A percentile compares a stretch with the other conserved stretches of the same genome.
These are phyloP conservation scores for Aphrophora alni DNA, from an alignment of 2,888 invertebrate species.

Conservation along the genomic window DNA sequence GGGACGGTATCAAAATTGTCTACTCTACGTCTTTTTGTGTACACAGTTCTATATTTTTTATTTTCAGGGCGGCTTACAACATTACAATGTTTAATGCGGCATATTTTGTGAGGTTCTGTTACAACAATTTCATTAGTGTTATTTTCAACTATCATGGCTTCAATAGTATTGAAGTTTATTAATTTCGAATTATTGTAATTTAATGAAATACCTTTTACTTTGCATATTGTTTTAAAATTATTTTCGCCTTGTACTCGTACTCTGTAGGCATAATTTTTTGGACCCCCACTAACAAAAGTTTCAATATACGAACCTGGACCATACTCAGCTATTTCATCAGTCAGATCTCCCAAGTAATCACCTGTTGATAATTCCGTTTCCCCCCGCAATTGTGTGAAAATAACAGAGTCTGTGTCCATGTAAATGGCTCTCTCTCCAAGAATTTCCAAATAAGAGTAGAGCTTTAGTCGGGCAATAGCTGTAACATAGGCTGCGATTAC, in stretches of 20 bases:
- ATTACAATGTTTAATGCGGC: background rate
- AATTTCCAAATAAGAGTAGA: slow-evolving; percentile 53
- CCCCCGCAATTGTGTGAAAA: slow-evolving; percentile 45
- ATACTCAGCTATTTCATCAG: slow-evolving; percentile 53
- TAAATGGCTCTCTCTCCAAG: slow-evolving; percentile 53
- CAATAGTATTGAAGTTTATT: background rate
- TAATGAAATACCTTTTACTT: background rate
- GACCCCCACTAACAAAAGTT: slow-evolving; percentile 54
- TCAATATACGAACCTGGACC: slow-evolving; percentile 51
- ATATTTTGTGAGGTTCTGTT: background rate
- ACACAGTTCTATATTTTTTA: slow-evolving; percentile 6
- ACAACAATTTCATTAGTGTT: background rate
- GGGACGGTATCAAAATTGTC: slow-evolving; percentile 15
- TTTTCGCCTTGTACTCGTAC: background rate
- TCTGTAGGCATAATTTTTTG: slow-evolving; percentile 54
- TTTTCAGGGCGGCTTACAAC: slow-evolving; percentile 7
- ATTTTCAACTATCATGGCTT: background rate
- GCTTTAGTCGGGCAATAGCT: slow-evolving; percentile 52
- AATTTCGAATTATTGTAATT: background rate
- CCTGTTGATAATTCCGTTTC: slow-evolving; percentile 47
- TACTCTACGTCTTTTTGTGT: slow-evolving; percentile 9
- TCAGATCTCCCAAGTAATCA: slow-evolving; percentile 54
- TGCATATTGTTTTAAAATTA: background rate
- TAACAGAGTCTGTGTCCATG: slow-evolving; percentile 55
- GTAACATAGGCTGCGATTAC: slow-evolving; percentile 56